These are phyloP conservation scores for Agapornis canus DNA, from an alignment of 2,797 vertebrate species.

Conservation along the genomic window DNA sequence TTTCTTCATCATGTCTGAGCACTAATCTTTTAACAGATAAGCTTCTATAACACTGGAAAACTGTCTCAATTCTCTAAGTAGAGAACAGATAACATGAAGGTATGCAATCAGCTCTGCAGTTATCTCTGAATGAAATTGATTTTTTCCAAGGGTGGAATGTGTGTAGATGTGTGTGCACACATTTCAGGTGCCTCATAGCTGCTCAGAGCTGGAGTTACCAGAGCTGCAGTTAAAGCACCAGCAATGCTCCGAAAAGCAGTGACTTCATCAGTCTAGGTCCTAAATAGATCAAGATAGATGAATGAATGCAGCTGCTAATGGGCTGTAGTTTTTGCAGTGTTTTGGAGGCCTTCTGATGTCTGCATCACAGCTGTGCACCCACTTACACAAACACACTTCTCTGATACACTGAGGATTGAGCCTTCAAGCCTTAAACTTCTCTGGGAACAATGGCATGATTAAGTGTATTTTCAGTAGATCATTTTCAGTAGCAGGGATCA, in stretches of 20 bases:
- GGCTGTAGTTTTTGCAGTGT: not conserved
- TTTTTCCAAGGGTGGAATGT: not conserved
- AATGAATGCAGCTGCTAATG: not conserved
- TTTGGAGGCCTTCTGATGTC: not conserved
- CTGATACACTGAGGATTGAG: not conserved
- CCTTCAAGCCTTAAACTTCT: not conserved
- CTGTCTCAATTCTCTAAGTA: not conserved
- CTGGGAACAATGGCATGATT: not conserved
- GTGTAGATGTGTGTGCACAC: too few relatives aligned
- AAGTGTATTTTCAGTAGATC: not conserved
- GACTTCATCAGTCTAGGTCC: not conserved
- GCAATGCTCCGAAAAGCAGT: not conserved
- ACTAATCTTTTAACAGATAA: not conserved
- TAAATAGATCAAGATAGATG: not conserved
- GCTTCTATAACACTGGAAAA: not conserved
- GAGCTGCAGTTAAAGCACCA: not conserved
- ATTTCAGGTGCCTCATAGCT: not conserved
- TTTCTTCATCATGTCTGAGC: not conserved
- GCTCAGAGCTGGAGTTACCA: not conserved
- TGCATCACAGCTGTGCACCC: not conserved
- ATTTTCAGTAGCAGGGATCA: not conserved
- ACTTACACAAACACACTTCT: not conserved
- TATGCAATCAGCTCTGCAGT: not conserved
- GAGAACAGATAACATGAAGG: not conserved
- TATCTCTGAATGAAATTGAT: not conserved